Conservation (phyloP, 2,797 vertebrate species). For the Selene dorsalis region DNA sequence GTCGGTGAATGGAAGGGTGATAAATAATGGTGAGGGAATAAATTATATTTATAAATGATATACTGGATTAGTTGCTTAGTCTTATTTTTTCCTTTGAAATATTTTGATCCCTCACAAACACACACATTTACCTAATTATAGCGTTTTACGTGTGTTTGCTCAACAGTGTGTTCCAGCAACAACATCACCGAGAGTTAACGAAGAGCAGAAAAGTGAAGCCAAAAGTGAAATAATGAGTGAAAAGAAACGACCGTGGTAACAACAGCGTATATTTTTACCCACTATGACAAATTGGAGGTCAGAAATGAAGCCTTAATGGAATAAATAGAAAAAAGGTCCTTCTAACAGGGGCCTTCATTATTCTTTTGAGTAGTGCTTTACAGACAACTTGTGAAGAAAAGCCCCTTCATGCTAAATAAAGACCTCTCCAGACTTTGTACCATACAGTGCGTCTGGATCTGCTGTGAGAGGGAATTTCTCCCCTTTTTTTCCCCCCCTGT, state of each 20-base stretch:
- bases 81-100: neutral
- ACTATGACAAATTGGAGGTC: slow-evolving; percentile 46
- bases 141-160: slow-evolving; percentile 15
- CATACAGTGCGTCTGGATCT: slow-evolving; percentile 28
- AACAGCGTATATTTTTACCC: slow-evolving; percentile 36
- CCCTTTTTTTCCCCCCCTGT: neutral
- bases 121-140: slow-evolving; percentile 13
- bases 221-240: slow-evolving; percentile 11
- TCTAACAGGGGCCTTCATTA: slow-evolving; percentile 21
- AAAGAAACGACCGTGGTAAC: slow-evolving; percentile 34
- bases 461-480: slow-evolving; percentile 20
- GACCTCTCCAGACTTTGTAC: slow-evolving; percentile 15
- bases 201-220: slow-evolving; percentile 1
- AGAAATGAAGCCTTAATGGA: slow-evolving; percentile 40
- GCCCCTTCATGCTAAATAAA: slow-evolving; percentile 52
- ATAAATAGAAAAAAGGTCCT: slow-evolving; percentile 25
- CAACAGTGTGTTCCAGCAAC: neutral
- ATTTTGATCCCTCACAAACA: neutral
- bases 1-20: no score
- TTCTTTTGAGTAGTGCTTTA: slow-evolving; percentile 40
- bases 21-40: neutral
- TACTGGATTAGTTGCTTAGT: neutral
- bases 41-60: neutral
- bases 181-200: neutral
- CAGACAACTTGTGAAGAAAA: slow-evolving; percentile 30